Evolutionary conservation across 2,113 vertebrate species (phyloP), one percentile per base, ranked within the genome.

Genomic region (Oryzias javanicus): DNA sequence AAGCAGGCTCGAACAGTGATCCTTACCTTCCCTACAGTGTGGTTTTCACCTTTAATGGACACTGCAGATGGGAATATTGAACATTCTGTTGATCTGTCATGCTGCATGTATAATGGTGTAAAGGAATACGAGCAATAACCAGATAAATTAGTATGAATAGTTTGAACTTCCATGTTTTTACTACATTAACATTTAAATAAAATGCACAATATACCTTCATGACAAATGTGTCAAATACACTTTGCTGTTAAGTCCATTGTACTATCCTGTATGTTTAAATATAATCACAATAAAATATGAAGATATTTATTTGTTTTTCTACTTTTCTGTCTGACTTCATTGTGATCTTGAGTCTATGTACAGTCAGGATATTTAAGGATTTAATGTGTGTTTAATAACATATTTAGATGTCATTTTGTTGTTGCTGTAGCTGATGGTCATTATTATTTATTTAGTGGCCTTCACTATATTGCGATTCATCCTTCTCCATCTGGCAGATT

Each of bases 81-180:
- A 27, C 47, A 70, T 69, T 59, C 47, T 61, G 60, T 35, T 60
- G 53, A 46, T 74, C 7, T 12, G 57, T 74, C 17, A 17, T 35
- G 27, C 18, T 53, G 76, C 62, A 76, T 75, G 70, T 44, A 62
- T 42, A 50, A 13, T 27, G 46, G 25, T 65, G 59, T 20, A 55
- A 60, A 60, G 25, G 22, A 55, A 16, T 59, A 40, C 59, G 55
- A 84, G 84, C 76, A 86, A 86, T 82, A 82, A 77, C 4, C 61
- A 63, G 51, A 59, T 52, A 54, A 19, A 45, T 25, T 74, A 64
- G 61, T 49, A 14, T 69, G 71, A 75, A 49, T 71, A 41, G 60
- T 72, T 72, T 75, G 22, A 71, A 48, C 55, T 4, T 54, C 15
- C 55, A 42, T 72, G 20, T 68, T 71, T 17, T 22, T 66, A 19